phyloP scores from a whole-genome alignment of 2,888 invertebrate genomes.

The Balanococcus diminutus region DNA sequence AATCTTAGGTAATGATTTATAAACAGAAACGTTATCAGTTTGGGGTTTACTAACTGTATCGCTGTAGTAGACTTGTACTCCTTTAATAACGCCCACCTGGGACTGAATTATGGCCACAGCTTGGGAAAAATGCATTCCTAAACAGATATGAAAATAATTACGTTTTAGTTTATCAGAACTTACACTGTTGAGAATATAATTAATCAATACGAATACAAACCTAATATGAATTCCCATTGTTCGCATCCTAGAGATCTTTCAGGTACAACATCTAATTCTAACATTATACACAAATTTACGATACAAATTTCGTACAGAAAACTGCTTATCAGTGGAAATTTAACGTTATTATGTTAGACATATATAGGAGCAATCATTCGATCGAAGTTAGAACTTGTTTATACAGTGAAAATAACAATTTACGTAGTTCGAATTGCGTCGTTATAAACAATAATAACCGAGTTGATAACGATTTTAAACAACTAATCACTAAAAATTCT shows the following conservation, averaged over 20 bases:
- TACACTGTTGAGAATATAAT: background rate
- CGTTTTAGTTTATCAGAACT: background rate
- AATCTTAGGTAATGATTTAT: background rate
- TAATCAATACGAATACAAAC: conserved; percentile 67
- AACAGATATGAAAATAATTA: conserved; percentile 53
- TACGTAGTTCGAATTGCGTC: conserved; percentile 16
- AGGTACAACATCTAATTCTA: conserved; percentile 95
- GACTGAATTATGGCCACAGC: conserved; percentile 95
- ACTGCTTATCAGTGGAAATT: conserved; percentile 6
- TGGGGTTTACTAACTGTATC: conserved; percentile 74
- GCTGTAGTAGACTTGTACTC: conserved; percentile 95
- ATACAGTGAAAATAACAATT: background rate
- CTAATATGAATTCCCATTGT: conserved; percentile 96
- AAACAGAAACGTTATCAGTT: background rate
- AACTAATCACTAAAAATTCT: conserved; percentile 7
- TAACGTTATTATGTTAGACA: background rate
- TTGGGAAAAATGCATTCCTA: conserved; percentile 98
- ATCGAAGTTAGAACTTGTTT: background rate
- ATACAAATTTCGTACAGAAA: background rate
- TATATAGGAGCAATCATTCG: background rate
- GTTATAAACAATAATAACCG: conserved; percentile 21
- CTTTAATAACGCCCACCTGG: conserved; percentile 92
- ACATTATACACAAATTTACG: conserved; percentile 68
- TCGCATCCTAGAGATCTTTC: conserved; percentile 95
- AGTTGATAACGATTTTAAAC: conserved; percentile 1